phyloP scores from a whole-genome alignment of 37 sponge, comb jelly and placozoan genomes.

The Diacarnus erythraeanus region DNA sequence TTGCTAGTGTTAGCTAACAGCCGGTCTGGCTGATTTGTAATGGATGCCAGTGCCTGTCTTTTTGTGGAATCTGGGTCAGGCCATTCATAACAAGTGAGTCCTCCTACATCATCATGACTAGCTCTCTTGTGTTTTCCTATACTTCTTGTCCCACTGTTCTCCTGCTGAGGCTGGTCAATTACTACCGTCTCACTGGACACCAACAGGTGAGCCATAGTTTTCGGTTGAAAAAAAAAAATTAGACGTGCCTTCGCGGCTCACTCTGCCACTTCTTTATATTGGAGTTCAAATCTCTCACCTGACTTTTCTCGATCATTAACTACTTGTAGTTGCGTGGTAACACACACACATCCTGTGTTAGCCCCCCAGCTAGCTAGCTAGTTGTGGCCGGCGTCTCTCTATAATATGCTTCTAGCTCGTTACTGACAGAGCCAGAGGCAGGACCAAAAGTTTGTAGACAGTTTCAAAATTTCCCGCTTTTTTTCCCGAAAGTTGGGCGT shows the following conservation, averaged over 20 bases:
- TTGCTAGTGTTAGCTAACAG: neutral
- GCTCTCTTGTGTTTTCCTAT: conserved; percentile 19
- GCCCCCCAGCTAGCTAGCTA: neutral
- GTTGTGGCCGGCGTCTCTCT: neutral
- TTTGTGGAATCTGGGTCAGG: conserved; percentile 1
- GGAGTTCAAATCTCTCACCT: neutral
- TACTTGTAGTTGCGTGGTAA: conserved; percentile 2
- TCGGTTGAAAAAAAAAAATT: neutral
- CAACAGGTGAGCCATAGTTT: conserved; percentile 24
- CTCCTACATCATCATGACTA: neutral
- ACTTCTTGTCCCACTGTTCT: neutral
- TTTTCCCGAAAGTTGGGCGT: neutral
- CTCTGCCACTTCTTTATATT: neutral
- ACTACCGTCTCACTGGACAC: conserved; percentile 1
- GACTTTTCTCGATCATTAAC: no score
- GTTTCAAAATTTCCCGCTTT: neutral
- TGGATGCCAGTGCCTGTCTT: conserved; percentile 36
- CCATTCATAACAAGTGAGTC: neutral
- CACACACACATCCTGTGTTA: neutral
- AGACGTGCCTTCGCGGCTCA: no score
- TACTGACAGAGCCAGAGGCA: neutral
- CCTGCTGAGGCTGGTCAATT: neutral
- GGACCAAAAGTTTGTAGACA: neutral
- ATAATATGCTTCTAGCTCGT: neutral
- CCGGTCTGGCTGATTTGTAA: conserved; percentile 25